Evolutionary conservation across 2,797 vertebrate genomes (phyloP).

Genomic region (Amniataba percoides): DNA sequence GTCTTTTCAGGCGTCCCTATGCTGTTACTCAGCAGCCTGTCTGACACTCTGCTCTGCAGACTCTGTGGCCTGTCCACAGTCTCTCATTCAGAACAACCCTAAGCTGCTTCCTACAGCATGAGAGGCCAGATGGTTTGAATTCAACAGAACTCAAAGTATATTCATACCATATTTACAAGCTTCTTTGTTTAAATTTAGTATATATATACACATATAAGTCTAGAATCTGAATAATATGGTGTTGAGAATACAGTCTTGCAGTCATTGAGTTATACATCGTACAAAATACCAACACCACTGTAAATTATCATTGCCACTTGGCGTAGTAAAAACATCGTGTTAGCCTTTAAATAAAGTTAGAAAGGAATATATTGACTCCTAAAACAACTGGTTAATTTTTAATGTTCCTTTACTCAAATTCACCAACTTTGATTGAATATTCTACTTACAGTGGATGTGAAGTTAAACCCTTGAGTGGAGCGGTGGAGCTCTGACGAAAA

Average conservation of each 20-base stretch:
- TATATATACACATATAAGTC: too few relatives aligned
- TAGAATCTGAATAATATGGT: neutral
- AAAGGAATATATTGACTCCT: conserved; percentile 37
- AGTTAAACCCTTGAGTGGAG: conserved; percentile 41
- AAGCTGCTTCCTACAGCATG: conserved; percentile 17
- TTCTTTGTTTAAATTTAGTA: neutral
- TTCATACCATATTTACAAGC: conserved; percentile 5
- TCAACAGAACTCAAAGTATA: neutral
- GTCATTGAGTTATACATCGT: neutral
- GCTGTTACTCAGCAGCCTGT: conserved; percentile 34
- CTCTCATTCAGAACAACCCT: conserved; percentile 17
- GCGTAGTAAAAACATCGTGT: conserved; percentile 14
- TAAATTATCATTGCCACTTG: conserved; percentile 1
- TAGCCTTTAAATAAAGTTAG: conserved; percentile 30
- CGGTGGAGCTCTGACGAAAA: conserved; percentile 31
- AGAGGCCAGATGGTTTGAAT: conserved; percentile 15
- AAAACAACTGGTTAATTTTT: conserved; percentile 48
- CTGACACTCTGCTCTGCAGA: conserved; percentile 28
- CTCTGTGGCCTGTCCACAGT: conserved; percentile 6
- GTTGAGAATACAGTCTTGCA: conserved; percentile 10
- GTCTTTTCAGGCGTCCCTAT: conserved; percentile 19
- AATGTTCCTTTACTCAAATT: conserved; percentile 50
- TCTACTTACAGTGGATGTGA: conserved; percentile 47
- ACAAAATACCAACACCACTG: conserved; percentile 16
- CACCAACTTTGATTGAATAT: conserved; percentile 67